phyloP scores from a whole-genome alignment of 2,113 vertebrate species.

The Nycticorax nycticorax region DNA sequence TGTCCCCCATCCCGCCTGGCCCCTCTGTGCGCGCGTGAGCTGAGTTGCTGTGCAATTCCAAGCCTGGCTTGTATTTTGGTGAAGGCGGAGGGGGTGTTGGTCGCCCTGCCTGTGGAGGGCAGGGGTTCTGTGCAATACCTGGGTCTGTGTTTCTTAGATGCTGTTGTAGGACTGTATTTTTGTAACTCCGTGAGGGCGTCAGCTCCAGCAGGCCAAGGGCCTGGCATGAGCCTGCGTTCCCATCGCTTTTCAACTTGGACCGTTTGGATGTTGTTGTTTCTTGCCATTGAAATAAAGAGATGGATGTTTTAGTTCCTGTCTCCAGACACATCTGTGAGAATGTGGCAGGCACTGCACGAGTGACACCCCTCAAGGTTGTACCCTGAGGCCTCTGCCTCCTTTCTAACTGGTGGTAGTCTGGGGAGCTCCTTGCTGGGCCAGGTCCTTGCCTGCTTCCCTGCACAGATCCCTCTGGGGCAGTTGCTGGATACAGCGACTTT shows the following conservation, averaged over 20 bases:
- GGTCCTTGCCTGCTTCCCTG: not conserved
- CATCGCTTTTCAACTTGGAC: conserved; percentile 39
- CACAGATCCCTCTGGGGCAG: not conserved
- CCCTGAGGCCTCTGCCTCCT: not conserved
- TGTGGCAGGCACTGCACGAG: fast-evolving
- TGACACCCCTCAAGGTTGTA: not conserved
- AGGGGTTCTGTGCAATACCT: conserved; percentile 69
- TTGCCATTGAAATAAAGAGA: conserved; percentile 70
- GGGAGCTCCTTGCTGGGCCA: not conserved
- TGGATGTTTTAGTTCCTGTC: conserved; percentile 54
- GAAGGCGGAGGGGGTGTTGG: conserved; percentile 11
- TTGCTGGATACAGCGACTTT: not conserved
- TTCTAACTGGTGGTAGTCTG: not conserved
- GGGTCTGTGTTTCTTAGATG: conserved; percentile 49
- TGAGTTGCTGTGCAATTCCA: conserved; percentile 74
- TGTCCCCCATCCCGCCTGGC: conserved; percentile 18
- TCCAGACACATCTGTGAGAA: not conserved
- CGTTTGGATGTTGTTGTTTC: conserved; percentile 68
- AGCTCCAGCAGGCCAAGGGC: not conserved
- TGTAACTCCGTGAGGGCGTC: conserved; percentile 49
- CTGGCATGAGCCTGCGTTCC: conserved; percentile 17
- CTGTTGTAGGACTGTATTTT: conserved; percentile 65
- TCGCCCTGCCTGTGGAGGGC: not conserved
- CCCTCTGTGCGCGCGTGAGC: not conserved
- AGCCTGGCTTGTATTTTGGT: conserved; percentile 35